These are phyloP conservation scores for Andrena bucephala DNA, from an alignment of 2,888 invertebrate species.

Conservation along the genomic window DNA sequence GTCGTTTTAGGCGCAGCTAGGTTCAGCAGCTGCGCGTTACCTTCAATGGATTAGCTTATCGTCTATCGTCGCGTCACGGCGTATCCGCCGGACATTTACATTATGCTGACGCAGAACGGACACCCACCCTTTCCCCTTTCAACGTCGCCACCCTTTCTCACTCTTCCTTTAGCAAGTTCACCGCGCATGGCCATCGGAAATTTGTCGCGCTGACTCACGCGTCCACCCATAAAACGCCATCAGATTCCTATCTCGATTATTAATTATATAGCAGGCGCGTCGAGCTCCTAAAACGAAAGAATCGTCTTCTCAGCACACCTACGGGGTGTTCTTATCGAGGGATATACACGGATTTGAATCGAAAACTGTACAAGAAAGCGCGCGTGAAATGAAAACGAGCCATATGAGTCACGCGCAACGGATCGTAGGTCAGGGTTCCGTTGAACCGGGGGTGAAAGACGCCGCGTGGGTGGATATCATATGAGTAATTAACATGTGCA, in stretches of 20 bases:
- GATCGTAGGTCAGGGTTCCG: slow-evolving; percentile 32
- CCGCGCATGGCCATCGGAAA: slow-evolving; percentile 21
- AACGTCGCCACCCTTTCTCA: slow-evolving; percentile 8
- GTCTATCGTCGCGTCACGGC: slow-evolving; percentile 51
- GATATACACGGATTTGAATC: background rate
- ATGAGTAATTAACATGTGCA: slow-evolving; percentile 61
- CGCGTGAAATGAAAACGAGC: too few relatives aligned
- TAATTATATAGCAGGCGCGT: slow-evolving; percentile 45
- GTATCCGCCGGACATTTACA: slow-evolving; percentile 61
- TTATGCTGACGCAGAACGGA: slow-evolving; percentile 48
- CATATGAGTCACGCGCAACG: slow-evolving; percentile 45
- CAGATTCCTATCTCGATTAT: slow-evolving; percentile 58
- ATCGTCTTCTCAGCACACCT: slow-evolving; percentile 5
- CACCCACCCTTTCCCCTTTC: slow-evolving; percentile 16
- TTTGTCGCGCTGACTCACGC: slow-evolving; percentile 59
- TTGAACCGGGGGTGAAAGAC: background rate
- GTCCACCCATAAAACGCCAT: slow-evolving; percentile 8
- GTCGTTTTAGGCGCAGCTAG: slow-evolving; percentile 28
- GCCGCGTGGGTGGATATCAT: slow-evolving; percentile 44
- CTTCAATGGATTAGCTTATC: slow-evolving; percentile 63
- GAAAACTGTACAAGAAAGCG: slow-evolving; percentile 5
- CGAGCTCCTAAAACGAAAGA: slow-evolving; percentile 17
- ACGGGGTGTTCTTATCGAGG: background rate
- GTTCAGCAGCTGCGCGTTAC: slow-evolving; percentile 53
- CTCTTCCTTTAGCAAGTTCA: background rate